Evolutionary conservation across 2,113 vertebrate species (phyloP).

Genomic region (Dromiciops gliroides): DNA sequence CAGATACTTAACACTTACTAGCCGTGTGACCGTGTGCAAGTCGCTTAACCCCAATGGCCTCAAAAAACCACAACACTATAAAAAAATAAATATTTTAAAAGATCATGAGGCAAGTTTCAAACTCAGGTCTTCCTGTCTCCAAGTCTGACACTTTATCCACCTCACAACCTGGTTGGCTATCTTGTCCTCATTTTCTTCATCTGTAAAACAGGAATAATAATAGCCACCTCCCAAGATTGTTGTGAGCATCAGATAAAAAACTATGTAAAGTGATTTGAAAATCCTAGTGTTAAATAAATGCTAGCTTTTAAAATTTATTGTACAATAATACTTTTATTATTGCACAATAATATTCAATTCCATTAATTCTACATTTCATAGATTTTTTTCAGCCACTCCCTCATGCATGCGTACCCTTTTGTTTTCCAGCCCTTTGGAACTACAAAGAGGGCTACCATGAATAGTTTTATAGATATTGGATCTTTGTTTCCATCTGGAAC

Average conservation of each 20-base stretch:
- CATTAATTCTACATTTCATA: neutral
- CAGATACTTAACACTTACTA: no score
- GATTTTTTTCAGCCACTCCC: neutral
- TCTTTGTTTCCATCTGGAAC: neutral
- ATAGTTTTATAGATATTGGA: neutral
- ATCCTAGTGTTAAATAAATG: neutral
- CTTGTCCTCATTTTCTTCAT: no score
- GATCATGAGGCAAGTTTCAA: no score
- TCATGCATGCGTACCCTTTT: neutral
- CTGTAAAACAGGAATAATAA: no score
- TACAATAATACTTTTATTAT: neutral
- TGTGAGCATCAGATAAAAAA: neutral
- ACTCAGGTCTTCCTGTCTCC: no score
- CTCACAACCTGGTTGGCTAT: no score
- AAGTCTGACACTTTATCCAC: no score
- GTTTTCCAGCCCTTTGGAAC: neutral
- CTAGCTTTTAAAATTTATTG: no score
- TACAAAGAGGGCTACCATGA: neutral
- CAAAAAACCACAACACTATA: no score
- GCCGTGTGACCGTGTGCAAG: no score
- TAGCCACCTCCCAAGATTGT: neutral
- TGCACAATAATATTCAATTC: neutral
- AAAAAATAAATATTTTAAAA: no score
- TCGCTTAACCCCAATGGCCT: no score
- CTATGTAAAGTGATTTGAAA: neutral